Percentiles rank a stretch among this genome's conserved stretches.
phyloP scores from a whole-genome alignment of 2,797 vertebrate species.

The Galagoides demidoff region DNA sequence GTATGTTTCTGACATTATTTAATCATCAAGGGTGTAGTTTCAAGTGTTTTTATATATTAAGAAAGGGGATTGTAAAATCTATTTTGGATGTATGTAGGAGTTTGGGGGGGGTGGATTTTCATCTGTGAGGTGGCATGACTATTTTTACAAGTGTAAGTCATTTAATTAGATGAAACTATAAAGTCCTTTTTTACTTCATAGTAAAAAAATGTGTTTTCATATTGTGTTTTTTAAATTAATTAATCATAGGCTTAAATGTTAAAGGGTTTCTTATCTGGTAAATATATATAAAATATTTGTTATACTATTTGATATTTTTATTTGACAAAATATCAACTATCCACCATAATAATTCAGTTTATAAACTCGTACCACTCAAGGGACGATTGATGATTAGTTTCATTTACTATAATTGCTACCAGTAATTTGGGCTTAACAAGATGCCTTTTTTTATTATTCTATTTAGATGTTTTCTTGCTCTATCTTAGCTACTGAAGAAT shows the following conservation, averaged over 20 bases:
- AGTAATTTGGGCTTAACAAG: neutral
- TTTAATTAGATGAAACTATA: neutral
- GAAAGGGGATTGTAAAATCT: slow-evolving; percentile 61
- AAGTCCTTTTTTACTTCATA: neutral
- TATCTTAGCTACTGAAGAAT: neutral
- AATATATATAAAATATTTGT: neutral
- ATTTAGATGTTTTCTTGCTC: neutral
- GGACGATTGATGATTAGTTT: neutral
- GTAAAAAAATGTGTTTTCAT: too few species aligned
- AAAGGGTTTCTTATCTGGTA: neutral
- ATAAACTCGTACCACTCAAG: neutral
- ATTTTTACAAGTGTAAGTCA: slow-evolving; percentile 18
- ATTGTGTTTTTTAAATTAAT: neutral
- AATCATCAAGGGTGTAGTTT: slow-evolving; percentile 24
- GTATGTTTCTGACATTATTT: slow-evolving; percentile 26
- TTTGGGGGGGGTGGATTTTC: neutral
- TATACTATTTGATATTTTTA: neutral
- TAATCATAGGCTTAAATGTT: slow-evolving; percentile 43
- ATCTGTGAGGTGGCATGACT: neutral
- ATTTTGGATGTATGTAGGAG: neutral
- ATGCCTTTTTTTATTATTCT: neutral
- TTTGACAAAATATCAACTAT: neutral
- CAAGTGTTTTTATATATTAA: slow-evolving; percentile 32
- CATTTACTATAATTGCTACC: neutral
- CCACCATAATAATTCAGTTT: slow-evolving; percentile 9